Conservation (phyloP, 2,888 invertebrate genomes). For the Hydraecia micacea region DNA sequence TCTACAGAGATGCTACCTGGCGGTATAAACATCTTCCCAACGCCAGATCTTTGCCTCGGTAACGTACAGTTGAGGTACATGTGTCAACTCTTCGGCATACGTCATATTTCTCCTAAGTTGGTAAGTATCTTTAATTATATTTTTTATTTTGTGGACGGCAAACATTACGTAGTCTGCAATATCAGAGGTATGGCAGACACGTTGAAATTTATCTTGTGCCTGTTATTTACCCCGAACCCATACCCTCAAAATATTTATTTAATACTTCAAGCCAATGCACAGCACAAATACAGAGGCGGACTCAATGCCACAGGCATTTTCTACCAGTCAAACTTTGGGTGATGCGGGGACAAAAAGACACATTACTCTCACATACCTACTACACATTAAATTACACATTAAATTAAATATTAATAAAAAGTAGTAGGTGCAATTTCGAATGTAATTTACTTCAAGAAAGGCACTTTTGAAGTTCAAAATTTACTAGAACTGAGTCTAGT, state of each 20-base stretch:
- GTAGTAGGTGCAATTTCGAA: background rate
- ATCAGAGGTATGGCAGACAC: too few species aligned
- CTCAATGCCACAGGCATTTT: background rate
- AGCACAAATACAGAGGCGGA: too few species aligned
- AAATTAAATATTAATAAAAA: too few species aligned
- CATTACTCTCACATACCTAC: too few species aligned
- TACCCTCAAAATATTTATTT: background rate
- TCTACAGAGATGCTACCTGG: constrained; percentile 44
- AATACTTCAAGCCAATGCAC: background rate
- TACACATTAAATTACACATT: too few species aligned
- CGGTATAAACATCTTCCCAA: background rate
- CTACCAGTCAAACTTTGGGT: background rate
- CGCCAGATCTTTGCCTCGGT: constrained; percentile 66
- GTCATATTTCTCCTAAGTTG: constrained; percentile 54
- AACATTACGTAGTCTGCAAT: background rate
- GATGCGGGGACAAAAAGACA: background rate
- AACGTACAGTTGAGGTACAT: constrained; percentile 56
- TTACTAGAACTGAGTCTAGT: background rate
- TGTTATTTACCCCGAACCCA: background rate
- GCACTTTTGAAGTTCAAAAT: background rate
- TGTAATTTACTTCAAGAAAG: background rate
- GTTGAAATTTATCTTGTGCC: background rate
- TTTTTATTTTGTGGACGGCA: background rate
- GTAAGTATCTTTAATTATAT: constrained; percentile 53
- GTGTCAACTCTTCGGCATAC: constrained; percentile 68